A percentile compares a stretch with the other conserved stretches of the same genome.
These are phyloP conservation scores for Anthopleura xanthogrammica DNA, from an alignment of 92 coral and sea anemone species.

Conservation along the genomic window DNA sequence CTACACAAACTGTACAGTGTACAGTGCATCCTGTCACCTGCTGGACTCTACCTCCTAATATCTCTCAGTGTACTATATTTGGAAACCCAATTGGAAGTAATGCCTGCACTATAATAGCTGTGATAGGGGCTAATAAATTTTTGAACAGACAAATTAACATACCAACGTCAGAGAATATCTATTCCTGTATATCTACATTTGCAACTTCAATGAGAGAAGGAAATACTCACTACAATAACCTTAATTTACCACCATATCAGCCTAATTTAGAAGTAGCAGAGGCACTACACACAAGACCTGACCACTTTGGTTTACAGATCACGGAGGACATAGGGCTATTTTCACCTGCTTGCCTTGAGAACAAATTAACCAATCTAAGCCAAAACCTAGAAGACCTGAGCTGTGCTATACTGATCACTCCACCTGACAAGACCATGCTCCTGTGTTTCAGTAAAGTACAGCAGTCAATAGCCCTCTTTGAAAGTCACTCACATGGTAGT, in stretches of 20 bases:
- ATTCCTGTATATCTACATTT: not conserved
- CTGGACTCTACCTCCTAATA: not conserved
- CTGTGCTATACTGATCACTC: constrained; percentile 31
- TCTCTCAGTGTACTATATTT: not conserved
- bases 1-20: no score
- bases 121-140: constrained; percentile 24
- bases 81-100: not conserved
- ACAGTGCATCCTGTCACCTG: no score
- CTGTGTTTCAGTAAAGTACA: constrained; percentile 4
- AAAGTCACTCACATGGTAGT: constrained; percentile 22
- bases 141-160: constrained; percentile 5
- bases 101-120: constrained; percentile 42
- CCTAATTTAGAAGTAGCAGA: constrained; percentile 42
- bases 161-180: not conserved
- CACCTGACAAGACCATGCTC: constrained; percentile 41
- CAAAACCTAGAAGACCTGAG: not conserved
- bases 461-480: not conserved
- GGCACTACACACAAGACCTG: not conserved
- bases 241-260: constrained; percentile 19
- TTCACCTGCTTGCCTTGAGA: not conserved
- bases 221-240: constrained; percentile 19
- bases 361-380: not conserved
- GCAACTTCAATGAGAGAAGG: constrained; percentile 13
- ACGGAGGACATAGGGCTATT: constrained; percentile 28
- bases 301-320: constrained; percentile 2